phyloP scores from a whole-genome alignment of 2,888 invertebrate genomes.

The Melanostoma scalare region DNA sequence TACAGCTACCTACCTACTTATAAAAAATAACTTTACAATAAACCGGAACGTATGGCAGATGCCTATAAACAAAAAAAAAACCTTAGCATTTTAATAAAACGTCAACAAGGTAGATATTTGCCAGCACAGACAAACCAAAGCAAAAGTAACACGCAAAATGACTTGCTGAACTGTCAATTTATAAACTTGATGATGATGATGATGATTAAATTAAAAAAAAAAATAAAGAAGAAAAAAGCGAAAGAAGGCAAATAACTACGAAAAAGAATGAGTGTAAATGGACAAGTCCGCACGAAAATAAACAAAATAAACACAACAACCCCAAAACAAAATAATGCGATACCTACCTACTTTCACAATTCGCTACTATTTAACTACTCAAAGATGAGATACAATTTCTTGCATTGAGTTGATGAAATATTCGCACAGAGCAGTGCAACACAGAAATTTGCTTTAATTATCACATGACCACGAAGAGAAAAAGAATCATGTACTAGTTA shows the following conservation, averaged over 20 bases:
- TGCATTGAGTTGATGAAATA: conserved; percentile 39
- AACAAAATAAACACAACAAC: neutral
- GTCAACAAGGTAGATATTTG: neutral
- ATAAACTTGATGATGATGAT: conserved; percentile 32
- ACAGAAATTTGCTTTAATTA: conserved; percentile 52
- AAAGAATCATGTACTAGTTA: neutral
- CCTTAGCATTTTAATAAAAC: conserved; percentile 5
- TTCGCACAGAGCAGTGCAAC: conserved; percentile 37
- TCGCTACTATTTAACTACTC: neutral
- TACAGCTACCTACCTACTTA: too few species aligned
- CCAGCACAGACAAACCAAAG: conserved; percentile 14
- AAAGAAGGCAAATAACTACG: neutral
- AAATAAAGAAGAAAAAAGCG: conserved; percentile 10
- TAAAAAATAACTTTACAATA: too few species aligned
- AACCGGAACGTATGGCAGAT: too few species aligned
- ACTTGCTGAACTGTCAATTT: conserved; percentile 54
- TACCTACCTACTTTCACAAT: conserved; percentile 10
- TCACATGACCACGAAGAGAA: conserved; percentile 53
- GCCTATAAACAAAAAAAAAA: conserved; percentile 12
- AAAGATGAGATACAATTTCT: conserved; percentile 22
- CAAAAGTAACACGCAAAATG: conserved; percentile 61
- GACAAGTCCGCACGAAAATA: conserved; percentile 2
- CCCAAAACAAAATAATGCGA: neutral
- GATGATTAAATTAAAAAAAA: conserved; percentile 20
- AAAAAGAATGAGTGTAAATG: too few species aligned